Percentiles rank a stretch among this genome's conserved stretches.
These are phyloP conservation scores for Paratrypauchen microcephalus DNA, from an alignment of 2,797 vertebrate species.

Conservation along the genomic window DNA sequence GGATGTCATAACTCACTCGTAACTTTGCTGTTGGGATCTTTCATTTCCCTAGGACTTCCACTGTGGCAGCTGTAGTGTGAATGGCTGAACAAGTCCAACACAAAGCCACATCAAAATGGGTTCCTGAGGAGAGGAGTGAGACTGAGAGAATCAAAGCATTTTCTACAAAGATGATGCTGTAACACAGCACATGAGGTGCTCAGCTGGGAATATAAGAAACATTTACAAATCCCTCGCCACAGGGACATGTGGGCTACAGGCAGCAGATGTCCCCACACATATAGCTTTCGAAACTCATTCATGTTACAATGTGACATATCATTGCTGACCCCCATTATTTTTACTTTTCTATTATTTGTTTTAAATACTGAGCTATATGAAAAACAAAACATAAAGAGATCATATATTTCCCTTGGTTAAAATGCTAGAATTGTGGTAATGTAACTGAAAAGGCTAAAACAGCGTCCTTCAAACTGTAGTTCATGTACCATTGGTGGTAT, in stretches of 20 bases:
- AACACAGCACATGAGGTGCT: conserved; percentile 23
- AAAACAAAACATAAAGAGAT: conserved; percentile 3
- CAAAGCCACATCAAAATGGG: conserved; percentile 25
- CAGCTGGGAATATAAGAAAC: conserved; percentile 13
- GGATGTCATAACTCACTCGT: conserved; percentile 28
- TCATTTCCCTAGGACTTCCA: conserved; percentile 2
- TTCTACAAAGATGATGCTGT: conserved; percentile 29
- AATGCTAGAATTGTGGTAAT: background rate
- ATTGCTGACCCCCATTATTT: conserved; percentile 23
- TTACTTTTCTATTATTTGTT: conserved; percentile 25
- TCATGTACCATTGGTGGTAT: too few species aligned
- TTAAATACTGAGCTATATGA: conserved; percentile 37
- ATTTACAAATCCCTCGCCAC: conserved; percentile 19
- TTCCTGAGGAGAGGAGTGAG: conserved; percentile 8
- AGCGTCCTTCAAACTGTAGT: too few species aligned
- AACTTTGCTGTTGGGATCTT: conserved; percentile 23
- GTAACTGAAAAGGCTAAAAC: background rate
- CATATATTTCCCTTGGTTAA: background rate
- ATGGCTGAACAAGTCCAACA: conserved; percentile 29
- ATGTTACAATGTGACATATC: conserved; percentile 20
- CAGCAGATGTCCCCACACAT: conserved; percentile 22
- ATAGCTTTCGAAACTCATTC: conserved; percentile 25
- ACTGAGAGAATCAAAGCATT: conserved; percentile 28
- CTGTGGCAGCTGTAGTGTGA: conserved; percentile 13
- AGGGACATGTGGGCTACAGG: conserved; percentile 8